Evolutionary conservation across 2,888 invertebrate species (phyloP).

Genomic region (Electrophaes corylata): DNA sequence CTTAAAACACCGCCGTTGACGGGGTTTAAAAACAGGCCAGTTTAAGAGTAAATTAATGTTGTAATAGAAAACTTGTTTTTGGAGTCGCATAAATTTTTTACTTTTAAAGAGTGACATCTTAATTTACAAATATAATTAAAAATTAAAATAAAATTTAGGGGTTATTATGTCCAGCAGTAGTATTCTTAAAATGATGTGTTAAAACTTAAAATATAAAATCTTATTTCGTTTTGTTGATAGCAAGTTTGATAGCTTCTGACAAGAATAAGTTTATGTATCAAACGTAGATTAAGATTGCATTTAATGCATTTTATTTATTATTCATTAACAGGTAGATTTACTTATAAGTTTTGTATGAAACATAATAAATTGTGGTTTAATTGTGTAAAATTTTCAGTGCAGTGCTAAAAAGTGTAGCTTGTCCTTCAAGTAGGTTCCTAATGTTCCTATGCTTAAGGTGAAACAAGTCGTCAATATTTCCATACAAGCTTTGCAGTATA

Average conservation of each 20-base stretch:
- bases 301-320: constrained; percentile 41
- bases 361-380: background rate
- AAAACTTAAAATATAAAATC: background rate
- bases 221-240: background rate
- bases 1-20: too few relatives aligned
- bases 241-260: constrained; percentile 32
- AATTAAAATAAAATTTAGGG: too few relatives aligned
- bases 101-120: background rate
- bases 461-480: too few relatives aligned
- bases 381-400: too few relatives aligned
- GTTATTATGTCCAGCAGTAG: too few relatives aligned
- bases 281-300: constrained; percentile 33
- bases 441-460: too few relatives aligned
- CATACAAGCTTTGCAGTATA: too few relatives aligned
- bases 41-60: background rate
- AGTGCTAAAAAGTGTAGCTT: too few relatives aligned
- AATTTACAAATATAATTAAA: too few relatives aligned
- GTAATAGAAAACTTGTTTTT: background rate
- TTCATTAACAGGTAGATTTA: constrained; percentile 22
- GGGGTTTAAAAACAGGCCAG: background rate
- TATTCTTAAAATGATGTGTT: background rate
- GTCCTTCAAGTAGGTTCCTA: too few relatives aligned
- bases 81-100: background rate
- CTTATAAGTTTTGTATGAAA: constrained; percentile 13
- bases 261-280: constrained; percentile 22